Evolutionary conservation across 2,797 vertebrate genomes (phyloP).

Genomic region (Galagoides demidoff): DNA sequence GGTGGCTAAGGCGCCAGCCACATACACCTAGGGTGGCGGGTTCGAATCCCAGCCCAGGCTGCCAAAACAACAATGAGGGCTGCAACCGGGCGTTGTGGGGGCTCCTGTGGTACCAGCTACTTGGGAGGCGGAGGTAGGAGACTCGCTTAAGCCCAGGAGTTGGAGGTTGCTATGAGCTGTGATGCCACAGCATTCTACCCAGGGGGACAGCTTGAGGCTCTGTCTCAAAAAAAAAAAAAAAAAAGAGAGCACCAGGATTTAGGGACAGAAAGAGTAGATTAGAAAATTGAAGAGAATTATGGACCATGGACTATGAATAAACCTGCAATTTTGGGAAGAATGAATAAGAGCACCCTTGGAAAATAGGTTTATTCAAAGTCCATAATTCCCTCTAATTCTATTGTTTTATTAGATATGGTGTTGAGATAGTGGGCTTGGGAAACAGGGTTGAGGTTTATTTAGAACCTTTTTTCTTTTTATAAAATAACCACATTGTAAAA

Average conservation of each 20-base stretch:
- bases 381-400: neutral
- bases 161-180: no score
- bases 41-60: no score
- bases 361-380: neutral
- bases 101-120: no score
- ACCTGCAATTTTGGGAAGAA: conserved; percentile 12
- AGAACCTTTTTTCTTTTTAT: conserved; percentile 14
- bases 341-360: conserved; percentile 9
- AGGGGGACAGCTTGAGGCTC: no score
- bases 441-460: conserved; percentile 1
- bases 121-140: no score
- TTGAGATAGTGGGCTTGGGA: conserved; percentile 1
- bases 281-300: conserved; percentile 19
- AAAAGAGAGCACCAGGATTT: neutral
- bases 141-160: no score
- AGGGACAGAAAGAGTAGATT: neutral
- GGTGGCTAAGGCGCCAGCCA: no score
- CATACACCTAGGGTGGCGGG: no score
- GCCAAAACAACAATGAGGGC: no score
- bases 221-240: no score
- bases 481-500: conserved; percentile 60
- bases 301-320: neutral
- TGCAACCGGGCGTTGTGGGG: no score
- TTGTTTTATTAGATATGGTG: neutral
- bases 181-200: no score